Evolutionary conservation across 2,797 vertebrate species (phyloP).

Genomic region (Clarias fuscus): DNA sequence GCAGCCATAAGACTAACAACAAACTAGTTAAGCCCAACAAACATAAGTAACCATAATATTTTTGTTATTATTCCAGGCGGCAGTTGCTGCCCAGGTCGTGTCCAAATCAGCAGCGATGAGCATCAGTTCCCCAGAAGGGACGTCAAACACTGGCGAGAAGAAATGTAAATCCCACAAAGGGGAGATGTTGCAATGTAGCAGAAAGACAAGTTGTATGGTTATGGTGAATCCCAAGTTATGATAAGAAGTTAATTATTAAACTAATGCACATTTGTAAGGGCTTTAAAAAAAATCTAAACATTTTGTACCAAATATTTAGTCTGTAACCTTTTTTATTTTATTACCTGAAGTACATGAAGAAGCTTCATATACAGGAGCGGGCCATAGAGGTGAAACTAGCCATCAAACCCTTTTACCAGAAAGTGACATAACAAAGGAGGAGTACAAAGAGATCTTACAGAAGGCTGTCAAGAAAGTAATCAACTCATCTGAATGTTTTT

Average conservation of each 20-base stretch:
- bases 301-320: background rate
- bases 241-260: background rate
- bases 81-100: constrained; percentile 9
- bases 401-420: constrained; percentile 97
- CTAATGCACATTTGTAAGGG: background rate
- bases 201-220: constrained; percentile 66
- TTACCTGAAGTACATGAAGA: constrained; percentile 86
- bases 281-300: too few species aligned
- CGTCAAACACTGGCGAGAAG: constrained; percentile 63
- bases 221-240: background rate
- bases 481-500: too few species aligned
- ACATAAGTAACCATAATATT: background rate
- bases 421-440: constrained; percentile 94
- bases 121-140: constrained; percentile 44
- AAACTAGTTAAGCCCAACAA: background rate
- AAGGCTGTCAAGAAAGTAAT: constrained; percentile 93
- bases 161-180: constrained; percentile 51
- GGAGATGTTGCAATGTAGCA: constrained; percentile 57
- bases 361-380: constrained; percentile 94
- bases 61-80: constrained; percentile 3
- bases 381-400: constrained; percentile 96
- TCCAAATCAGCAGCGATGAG: constrained; percentile 48
- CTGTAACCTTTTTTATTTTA: constrained; percentile 13
- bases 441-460: constrained; percentile 95
- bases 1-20: too few species aligned